These are phyloP conservation scores for Campylomormyrus numenius DNA, from an alignment of 2,113 vertebrate genomes.

Conservation along the genomic window DNA sequence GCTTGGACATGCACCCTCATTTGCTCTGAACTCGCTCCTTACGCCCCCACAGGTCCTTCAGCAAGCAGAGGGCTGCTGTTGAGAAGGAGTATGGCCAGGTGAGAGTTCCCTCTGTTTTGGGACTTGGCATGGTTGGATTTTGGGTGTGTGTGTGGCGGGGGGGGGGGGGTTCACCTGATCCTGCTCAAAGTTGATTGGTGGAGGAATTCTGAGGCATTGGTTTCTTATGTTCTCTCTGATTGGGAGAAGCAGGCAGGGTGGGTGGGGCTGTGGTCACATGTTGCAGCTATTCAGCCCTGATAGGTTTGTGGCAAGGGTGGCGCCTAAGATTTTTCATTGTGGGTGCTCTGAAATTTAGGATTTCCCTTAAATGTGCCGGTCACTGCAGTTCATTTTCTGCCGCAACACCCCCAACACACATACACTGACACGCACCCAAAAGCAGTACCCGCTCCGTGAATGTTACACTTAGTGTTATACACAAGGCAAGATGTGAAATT, in stretches of 20 bases:
- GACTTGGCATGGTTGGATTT: neutral
- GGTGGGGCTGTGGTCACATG: neutral
- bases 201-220: neutral
- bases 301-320: neutral
- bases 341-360: neutral
- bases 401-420: neutral
- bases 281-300: neutral
- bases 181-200: neutral
- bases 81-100: conserved; percentile 87
- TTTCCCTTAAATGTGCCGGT: neutral
- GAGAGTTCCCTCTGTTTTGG: conserved; percentile 29
- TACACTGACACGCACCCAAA: neutral
- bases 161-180: neutral
- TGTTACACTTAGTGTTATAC: neutral
- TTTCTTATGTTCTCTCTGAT: neutral
- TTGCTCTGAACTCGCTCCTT: neutral
- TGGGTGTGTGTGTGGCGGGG: neutral
- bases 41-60: conserved; percentile 68
- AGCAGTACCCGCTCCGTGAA: neutral
- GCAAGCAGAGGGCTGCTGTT: conserved; percentile 79
- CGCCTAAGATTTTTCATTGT: neutral
- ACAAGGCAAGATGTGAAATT: neutral
- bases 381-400: neutral
- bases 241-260: neutral
- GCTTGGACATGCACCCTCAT: neutral